Base-by-base conservation (phyloP, 2,113 vertebrate genomes). In the Apteryx mantelli region DNA sequence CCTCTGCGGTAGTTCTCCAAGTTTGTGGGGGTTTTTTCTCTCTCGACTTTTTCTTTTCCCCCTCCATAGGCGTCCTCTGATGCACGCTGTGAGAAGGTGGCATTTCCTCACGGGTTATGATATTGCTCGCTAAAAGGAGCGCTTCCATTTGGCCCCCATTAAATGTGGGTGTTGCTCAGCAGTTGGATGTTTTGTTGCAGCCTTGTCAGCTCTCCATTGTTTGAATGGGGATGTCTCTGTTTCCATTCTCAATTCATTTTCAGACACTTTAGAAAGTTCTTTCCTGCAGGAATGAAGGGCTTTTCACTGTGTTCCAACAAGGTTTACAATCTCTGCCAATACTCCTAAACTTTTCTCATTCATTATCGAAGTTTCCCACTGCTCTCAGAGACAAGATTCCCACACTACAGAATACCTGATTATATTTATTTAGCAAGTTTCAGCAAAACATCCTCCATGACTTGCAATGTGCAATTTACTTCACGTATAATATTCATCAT, bases 351-450 rank as follows among this genome's bases (percentile, higher is more conserved):
- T 64, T 32, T 7, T 42, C 55, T 42, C 91, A 66, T 95, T 95
- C 95, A 93, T 89, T 89, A 64, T 15, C 66, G 13, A 55, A 96
- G 66, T 91, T 92, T 96, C 95, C 94, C 95, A 91, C 91, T 90
- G 86, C 94, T 86, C 13, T 83, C 86, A 58, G 88, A 38, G 14
- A 5, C 34, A 8, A 79, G 40, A 44, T 96, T 95, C 89, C 95
- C 93, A 89, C 94, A 30, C 88, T 69, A 71, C 75, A n/a, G 82
- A 91, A 80, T 53, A 80, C 82, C 36, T 18, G 55, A 70, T 36
- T 68, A 25, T 64, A 32, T 26, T 44, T 61, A 36, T 88, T 52
- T 34, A 30, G 61, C 40, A 34, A 2, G 53, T 88, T 93, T 78
- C 66, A 9, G 42, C 22, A 55, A 82, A 91, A 86, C 6, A 26